Percentiles rank a stretch among this genome's conserved stretches.
Evolutionary conservation across 2,113 vertebrate genomes (phyloP).

Genomic region (Alectura lathami): DNA sequence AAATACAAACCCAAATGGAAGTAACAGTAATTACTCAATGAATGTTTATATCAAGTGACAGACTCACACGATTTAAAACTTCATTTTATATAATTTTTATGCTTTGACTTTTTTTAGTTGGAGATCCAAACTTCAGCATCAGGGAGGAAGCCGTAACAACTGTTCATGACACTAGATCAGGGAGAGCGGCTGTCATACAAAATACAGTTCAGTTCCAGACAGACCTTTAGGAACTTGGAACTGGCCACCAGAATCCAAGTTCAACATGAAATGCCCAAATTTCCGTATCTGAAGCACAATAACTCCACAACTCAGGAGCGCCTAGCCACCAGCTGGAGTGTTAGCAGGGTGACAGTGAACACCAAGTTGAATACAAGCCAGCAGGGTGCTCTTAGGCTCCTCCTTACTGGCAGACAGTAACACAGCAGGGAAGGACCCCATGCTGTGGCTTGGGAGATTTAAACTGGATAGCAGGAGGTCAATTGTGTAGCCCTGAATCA

Average conservation of each 20-base stretch:
- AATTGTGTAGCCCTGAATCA: not conserved
- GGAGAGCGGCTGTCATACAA: not conserved
- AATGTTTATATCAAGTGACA: not conserved
- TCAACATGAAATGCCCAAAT: not conserved
- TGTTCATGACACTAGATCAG: not conserved
- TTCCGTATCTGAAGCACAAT: not conserved
- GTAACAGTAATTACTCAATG: not conserved
- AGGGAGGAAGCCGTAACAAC: not conserved
- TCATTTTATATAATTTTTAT: not conserved
- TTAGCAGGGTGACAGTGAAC: not conserved
- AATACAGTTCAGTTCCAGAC: not conserved
- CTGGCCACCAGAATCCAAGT: not conserved
- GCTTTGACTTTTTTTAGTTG: not conserved
- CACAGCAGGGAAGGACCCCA: no score
- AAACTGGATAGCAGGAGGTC: not conserved
- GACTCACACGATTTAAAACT: not conserved
- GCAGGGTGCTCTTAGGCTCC: not conserved
- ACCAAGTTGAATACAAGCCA: not conserved
- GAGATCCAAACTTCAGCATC: not conserved
- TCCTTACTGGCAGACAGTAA: not conserved
- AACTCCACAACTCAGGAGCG: not conserved
- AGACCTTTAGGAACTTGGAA: not conserved
- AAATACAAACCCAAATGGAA: not conserved
- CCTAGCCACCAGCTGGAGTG: not conserved
- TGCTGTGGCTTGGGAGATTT: not conserved